Evolutionary conservation across 2,797 vertebrate species (phyloP).

Genomic region (Tamandua tetradactyla): DNA sequence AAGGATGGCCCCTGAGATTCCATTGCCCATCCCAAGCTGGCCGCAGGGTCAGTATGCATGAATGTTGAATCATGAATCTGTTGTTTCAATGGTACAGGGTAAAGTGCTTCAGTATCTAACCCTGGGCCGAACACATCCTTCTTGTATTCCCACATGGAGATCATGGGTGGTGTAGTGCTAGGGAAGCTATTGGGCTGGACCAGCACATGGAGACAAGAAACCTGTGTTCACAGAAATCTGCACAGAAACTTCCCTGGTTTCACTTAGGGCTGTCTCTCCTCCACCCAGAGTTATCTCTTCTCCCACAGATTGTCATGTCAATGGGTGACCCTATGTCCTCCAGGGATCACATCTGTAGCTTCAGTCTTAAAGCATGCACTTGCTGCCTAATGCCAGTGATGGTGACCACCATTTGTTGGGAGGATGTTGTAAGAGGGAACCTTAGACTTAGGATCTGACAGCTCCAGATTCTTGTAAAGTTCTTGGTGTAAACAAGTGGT

Average conservation of each 20-base stretch:
- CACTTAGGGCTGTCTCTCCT: not conserved
- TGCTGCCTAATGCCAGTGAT: not conserved
- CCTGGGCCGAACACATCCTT: not conserved
- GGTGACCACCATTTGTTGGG: not conserved
- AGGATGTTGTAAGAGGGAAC: not conserved
- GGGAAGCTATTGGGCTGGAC: not conserved
- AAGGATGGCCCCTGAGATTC: not conserved
- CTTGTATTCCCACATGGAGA: not conserved
- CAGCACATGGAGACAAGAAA: not conserved
- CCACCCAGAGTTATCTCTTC: not conserved
- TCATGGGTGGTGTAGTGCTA: too few species aligned
- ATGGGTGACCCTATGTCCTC: not conserved
- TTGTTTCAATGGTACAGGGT: not conserved
- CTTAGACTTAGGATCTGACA: not conserved
- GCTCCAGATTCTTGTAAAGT: not conserved
- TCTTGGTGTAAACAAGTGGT: not conserved
- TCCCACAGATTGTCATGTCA: not conserved
- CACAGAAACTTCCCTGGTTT: not conserved
- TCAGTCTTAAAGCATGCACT: not conserved
- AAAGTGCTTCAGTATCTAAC: not conserved
- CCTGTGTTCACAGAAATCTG: fast-evolving
- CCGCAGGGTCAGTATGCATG: not conserved
- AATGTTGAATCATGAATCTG: not conserved
- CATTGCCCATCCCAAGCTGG: not conserved
- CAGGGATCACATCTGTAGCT: not conserved